Conservation (phyloP, 2,888 invertebrate species). For the Heliconius erato region DNA sequence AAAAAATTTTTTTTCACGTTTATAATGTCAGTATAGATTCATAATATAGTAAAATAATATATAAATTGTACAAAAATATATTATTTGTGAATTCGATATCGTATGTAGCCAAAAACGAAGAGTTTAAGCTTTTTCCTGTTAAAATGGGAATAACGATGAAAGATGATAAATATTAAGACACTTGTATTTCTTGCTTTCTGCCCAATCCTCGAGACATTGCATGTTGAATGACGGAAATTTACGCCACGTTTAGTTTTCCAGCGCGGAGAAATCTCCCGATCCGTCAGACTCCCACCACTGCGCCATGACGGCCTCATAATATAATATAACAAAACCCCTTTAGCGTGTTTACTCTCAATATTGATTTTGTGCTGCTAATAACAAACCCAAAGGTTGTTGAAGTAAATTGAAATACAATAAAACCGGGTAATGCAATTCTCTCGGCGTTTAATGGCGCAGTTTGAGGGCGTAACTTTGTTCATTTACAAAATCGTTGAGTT, state of each 20-base stretch:
- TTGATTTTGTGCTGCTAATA: slow-evolving; percentile 22
- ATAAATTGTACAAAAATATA: no score
- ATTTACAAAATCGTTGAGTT: slow-evolving; percentile 57
- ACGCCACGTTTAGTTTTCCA: not conserved
- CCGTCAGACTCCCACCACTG: no score
- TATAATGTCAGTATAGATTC: no score
- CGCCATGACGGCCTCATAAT: not conserved
- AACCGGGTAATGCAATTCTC: slow-evolving; percentile 67
- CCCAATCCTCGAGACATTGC: not conserved
- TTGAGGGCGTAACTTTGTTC: slow-evolving; percentile 68
- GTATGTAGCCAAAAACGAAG: no score
- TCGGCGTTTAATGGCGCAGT: slow-evolving; percentile 69
- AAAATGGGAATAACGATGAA: no score
- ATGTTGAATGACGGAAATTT: not conserved
- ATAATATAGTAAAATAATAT: no score
- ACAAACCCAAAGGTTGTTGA: slow-evolving; percentile 36
- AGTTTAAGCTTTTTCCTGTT: no score
- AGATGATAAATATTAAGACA: not conserved
- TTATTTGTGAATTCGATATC: no score
- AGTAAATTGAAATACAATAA: slow-evolving; percentile 72
- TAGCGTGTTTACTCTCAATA: slow-evolving; percentile 22
- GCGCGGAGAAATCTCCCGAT: no score
- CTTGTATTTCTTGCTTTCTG: not conserved
- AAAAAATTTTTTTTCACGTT: no score
- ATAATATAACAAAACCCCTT: not conserved